These are phyloP conservation scores for Zosterops japonicus DNA, from an alignment of 2,113 vertebrate species.

Conservation along the genomic window DNA sequence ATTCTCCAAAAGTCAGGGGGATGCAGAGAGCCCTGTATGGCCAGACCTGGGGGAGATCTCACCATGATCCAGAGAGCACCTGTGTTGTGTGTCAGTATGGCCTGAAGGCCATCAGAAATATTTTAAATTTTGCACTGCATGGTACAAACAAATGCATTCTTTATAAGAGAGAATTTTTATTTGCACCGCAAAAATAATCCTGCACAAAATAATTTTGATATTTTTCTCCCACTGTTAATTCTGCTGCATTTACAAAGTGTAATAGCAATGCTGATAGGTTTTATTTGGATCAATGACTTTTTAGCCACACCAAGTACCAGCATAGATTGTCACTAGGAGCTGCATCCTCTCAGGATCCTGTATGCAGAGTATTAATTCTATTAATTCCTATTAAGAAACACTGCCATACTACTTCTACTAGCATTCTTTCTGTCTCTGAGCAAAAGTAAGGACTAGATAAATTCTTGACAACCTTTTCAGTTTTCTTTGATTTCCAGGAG, in stretches of 20 bases:
- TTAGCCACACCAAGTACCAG: neutral
- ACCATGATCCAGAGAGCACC: neutral
- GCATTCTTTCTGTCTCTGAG: neutral
- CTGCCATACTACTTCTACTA: neutral
- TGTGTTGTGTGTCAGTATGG: neutral
- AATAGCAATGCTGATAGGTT: neutral
- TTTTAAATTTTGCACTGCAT: neutral
- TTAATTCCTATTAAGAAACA: neutral
- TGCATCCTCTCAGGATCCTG: too few species aligned
- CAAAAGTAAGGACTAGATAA: neutral
- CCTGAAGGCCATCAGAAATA: neutral
- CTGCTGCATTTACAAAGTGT: neutral
- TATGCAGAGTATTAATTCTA: neutral
- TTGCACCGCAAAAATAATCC: neutral
- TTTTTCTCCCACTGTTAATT: neutral
- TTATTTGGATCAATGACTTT: neutral
- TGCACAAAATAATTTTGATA: neutral
- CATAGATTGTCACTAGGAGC: neutral
- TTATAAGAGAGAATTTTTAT: neutral
- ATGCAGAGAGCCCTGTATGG: neutral
- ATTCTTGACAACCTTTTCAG: neutral
- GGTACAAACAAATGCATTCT: neutral
- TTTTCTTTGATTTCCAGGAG: neutral
- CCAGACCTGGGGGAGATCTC: neutral
- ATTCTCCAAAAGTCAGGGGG: neutral